Conservation (phyloP, 2,113 vertebrate species). For the Xerus inauris region DNA sequence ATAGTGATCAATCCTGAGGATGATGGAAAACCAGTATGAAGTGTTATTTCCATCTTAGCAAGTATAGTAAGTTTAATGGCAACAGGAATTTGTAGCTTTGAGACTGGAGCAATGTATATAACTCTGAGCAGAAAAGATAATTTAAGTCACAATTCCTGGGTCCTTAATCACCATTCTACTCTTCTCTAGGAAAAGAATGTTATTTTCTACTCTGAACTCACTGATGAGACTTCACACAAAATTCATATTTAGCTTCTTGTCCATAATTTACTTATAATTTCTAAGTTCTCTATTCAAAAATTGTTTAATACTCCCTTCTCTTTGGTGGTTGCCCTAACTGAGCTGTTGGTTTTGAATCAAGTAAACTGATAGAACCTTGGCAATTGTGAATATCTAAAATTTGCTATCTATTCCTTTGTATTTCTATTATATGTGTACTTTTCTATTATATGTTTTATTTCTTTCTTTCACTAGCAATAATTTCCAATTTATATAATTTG, state of each 20-base stretch:
- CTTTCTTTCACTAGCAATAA: neutral
- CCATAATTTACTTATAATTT: neutral
- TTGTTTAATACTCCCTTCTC: neutral
- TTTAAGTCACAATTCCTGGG: neutral
- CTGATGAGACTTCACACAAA: neutral
- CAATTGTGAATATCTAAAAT: neutral
- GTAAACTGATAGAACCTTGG: neutral
- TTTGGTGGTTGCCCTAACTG: neutral
- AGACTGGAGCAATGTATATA: neutral
- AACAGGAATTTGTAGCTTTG: neutral
- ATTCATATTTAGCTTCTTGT: neutral
- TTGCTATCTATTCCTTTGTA: neutral
- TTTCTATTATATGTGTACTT: neutral
- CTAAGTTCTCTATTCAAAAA: neutral
- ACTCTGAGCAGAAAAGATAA: neutral
- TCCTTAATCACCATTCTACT: neutral
- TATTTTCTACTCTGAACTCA: neutral
- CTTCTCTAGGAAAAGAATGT: neutral
- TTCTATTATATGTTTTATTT: neutral
- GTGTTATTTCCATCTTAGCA: neutral
- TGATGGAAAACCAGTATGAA: neutral
- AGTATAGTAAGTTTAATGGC: neutral
- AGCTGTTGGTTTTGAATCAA: neutral
- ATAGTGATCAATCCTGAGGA: neutral
- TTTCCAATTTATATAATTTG: neutral